Base-by-base conservation (phyloP, 1,140 invertebrate genomes). In the Babylonia areolata region DNA sequence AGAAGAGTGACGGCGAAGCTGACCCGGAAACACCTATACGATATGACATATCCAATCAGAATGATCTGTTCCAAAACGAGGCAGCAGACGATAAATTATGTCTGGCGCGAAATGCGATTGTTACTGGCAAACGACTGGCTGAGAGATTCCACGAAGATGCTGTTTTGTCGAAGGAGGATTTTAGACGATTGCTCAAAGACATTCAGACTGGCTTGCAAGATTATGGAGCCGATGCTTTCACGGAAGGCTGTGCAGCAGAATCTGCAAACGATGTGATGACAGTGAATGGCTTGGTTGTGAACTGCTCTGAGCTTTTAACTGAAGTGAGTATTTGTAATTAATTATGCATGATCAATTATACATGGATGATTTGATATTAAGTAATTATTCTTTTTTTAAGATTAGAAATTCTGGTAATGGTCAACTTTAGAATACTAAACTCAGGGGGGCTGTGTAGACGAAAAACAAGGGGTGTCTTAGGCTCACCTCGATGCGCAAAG, bases 81-180 rank as follows among this genome's bases (percentile, higher is more conserved):
- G 39, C 39, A 71, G 58, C 82, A 69, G 37, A 84, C 64, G 81
- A 84, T 37, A 40, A 33, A 3, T 69, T 33, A 33, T 84, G 82
- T 46, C 12, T 73, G 69, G 37, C 20, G 35, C 17, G 2, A 37
- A 58, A n/a, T 31, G 12, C 82, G 6, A 31, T 84, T 0, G 82
- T 40, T 28, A 84, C 39, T 12, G 28, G 69, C 31, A n/a, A 28
- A 46, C 33, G 40, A 46, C 31, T 84, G 39, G 35, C 35, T 0
- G 58, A 83, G 12, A 39, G 39, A 69, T 83, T 71, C 58, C 15
- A 37, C 31, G 20, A 33, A 9, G 58, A 40, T 37, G 81, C 20
- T 40, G 54, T 15, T 20, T 23, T 83, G 15, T 69, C 81, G 3
- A 37, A 28, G 33, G 81, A 69, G 6, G 81, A 71, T 0, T 69